phyloP scores from a whole-genome alignment of 2,797 vertebrate genomes.

The Numenius phaeopus region DNA sequence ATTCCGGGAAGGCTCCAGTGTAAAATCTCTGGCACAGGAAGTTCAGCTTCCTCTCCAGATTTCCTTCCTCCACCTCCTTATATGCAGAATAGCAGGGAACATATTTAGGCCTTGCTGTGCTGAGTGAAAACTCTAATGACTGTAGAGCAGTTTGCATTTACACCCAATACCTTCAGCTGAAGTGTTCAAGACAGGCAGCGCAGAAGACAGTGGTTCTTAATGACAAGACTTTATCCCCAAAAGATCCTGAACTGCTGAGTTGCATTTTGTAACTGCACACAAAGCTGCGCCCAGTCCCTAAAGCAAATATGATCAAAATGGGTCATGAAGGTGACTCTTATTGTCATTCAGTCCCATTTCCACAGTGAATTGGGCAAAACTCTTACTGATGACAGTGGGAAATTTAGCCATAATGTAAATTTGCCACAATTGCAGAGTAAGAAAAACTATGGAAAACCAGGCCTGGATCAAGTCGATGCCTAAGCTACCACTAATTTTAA shows the following conservation, averaged over 20 bases:
- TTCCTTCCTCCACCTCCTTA: slow-evolving; percentile 59
- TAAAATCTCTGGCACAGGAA: slow-evolving; percentile 55
- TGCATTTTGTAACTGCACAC: background rate
- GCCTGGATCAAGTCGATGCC: background rate
- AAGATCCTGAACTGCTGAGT: background rate
- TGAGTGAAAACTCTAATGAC: background rate
- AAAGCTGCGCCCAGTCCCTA: background rate
- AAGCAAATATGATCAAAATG: background rate
- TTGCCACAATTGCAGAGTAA: background rate
- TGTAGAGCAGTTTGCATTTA: background rate
- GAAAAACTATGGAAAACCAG: background rate
- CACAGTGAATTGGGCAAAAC: background rate
- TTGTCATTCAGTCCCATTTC: background rate
- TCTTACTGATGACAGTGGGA: background rate
- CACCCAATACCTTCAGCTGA: background rate
- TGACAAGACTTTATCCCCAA: background rate
- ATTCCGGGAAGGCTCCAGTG: slow-evolving; percentile 41
- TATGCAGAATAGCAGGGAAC: background rate
- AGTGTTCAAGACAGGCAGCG: background rate
- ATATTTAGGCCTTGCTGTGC: background rate
- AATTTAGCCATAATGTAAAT: background rate
- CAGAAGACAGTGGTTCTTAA: background rate
- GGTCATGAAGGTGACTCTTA: background rate
- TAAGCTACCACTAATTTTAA: background rate
- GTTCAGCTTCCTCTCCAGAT: slow-evolving; percentile 59